Evolutionary conservation across 2,113 vertebrate genomes (phyloP), one percentile per base, ranked within the genome.

Genomic region (Nematolebias whitei): DNA sequence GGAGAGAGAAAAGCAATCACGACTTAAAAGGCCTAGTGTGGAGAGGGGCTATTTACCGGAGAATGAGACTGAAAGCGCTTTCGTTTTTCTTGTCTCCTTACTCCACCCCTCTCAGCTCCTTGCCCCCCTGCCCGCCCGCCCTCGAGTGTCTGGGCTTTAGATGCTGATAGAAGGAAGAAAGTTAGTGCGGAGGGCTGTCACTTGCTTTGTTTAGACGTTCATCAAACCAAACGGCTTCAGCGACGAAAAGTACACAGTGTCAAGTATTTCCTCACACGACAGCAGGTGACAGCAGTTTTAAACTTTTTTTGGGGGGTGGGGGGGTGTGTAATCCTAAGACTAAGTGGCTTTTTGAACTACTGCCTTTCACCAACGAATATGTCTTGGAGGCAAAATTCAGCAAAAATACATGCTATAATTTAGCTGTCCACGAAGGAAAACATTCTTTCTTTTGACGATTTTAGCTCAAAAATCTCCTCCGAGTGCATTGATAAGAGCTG

Each of bases 21-120:
- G 68, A 68, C 63, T 83, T 90, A 85, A 86, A 89, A 86, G 82
- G 78, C 71, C 71, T 58, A 18, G 77, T 70, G 79, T 87, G 82
- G 79, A 89, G 82, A 87, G 77, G 76, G 82, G 83, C 84, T 91
- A 88, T 92, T 92, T 89, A 88, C 85, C 62, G 39, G 63, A 85
- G 80, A 88, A 87, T 82, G 86, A 90, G 87, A 87, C 76, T 65
- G 72, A 86, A 87, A 88, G 70, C 69, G 54, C 72, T 79, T 82
- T 80, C 54, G 49, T 82, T 87, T 87, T 80, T 76, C 64, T 68
- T 76, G 76, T 83, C 68, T 79, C 55, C 54, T 63, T 47, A 57
- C 55, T 32, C 32, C 22, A 20, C 45, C 29, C 45, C 50, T 60
- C 43, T 22, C 26, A 19, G 13, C 12, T 12, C 35, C 16, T 72